phyloP scores from a whole-genome alignment of 1,140 invertebrate species.

The Chelonus insularis region DNA sequence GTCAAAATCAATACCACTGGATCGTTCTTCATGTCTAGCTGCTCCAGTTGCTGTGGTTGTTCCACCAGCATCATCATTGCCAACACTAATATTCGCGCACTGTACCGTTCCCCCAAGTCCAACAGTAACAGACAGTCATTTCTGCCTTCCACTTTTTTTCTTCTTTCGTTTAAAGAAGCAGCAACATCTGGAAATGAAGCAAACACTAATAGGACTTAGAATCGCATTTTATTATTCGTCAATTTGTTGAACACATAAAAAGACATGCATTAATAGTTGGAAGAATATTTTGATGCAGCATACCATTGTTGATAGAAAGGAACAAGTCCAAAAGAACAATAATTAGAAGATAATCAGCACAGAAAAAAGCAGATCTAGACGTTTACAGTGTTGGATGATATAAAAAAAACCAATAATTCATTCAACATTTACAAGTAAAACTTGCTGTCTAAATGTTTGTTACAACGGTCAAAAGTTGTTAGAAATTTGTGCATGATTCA shows the following conservation, averaged over 20 bases:
- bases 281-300: slow-evolving; percentile 6
- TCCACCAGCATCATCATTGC: slow-evolving; percentile 34
- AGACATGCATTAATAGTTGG: not conserved
- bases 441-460: not conserved
- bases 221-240: slow-evolving; percentile 40
- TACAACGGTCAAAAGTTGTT: not conserved
- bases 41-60: slow-evolving; percentile 1
- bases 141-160: slow-evolving; percentile 84
- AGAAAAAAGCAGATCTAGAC: too few species aligned
- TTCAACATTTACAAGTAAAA: not conserved
- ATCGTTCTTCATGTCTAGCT: slow-evolving; percentile 22
- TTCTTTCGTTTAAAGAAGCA: slow-evolving; percentile 97
- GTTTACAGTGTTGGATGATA: not conserved
- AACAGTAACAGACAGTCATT: slow-evolving; percentile 69
- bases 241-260: slow-evolving; percentile 2
- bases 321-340: not conserved
- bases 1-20: slow-evolving; percentile 25
- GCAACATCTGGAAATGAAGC: slow-evolving; percentile 82
- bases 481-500: not conserved
- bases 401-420: not conserved
- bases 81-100: slow-evolving; percentile 51
- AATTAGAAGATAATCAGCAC: too few species aligned
- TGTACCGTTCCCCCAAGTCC: slow-evolving; percentile 52
- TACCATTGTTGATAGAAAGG: slow-evolving; percentile 9
- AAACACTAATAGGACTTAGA: slow-evolving; percentile 61